Evolutionary conservation across 2,888 invertebrate genomes (phyloP), one percentile per base, ranked within the genome.

Genomic region (Galerucella nymphaeae): DNA sequence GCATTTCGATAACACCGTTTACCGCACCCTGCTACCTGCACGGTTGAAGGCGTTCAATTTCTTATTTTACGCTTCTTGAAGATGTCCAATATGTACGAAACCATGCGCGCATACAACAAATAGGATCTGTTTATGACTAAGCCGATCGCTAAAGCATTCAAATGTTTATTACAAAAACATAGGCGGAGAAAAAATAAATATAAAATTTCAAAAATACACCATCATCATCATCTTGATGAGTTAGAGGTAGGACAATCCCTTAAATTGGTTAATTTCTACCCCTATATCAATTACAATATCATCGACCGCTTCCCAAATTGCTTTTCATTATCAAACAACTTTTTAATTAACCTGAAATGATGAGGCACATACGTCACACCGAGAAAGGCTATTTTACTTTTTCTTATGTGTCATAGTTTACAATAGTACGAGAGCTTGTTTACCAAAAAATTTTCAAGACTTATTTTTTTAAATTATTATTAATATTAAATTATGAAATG

Each of bases 41-140:
- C 81, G 82, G 81, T 82, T 82, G 80, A 80, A 72, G 75, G 77
- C 80, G 77, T 80, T n/a, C 61, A 16, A 76, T 78, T 80, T 81
- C 82, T 82, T 82, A 82, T 83, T 83, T 83, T 81, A 83, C 82
- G 83, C 83, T 80, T 81, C 82, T 82, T 83, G 80, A 80, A 81
- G 82, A 82, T 80, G 82, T 80, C 82, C 81, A 81, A 80, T 83
- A 77, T 81, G 78, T 81, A 45, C 45, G 14, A 45, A 45, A 11
- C 45, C 13, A 45, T 45, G 11, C 14, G 45, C 11, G 45, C 14
- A 13, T 2, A 14, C 82, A 82, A 82, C 82, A 80, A 81, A 79
- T 79, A 77, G 16, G 50, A n/a, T 8, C 4, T n/a, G n/a, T 50
- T 50, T 50, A 53, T 53, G 53, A 53, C 16, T 53, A 53, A 10